Evolutionary conservation across 2,888 invertebrate species (phyloP).

Genomic region (Blomia tropicalis): DNA sequence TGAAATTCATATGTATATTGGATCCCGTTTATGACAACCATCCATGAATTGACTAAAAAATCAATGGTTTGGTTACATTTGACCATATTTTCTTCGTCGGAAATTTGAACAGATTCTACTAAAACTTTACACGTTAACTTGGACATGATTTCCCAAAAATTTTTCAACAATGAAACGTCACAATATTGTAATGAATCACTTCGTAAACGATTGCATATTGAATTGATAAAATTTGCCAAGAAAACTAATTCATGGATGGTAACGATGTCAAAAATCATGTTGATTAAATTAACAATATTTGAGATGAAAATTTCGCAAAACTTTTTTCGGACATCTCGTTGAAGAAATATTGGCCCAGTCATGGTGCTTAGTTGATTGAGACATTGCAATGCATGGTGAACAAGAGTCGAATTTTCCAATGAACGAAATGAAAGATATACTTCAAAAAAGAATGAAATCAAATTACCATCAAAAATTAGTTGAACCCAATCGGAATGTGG

Average conservation of each 20-base stretch:
- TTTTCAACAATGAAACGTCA: background rate
- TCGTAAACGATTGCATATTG: conserved; percentile 23
- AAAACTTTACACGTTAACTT: conserved; percentile 25
- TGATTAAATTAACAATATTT: conserved; percentile 32
- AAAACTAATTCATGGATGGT: conserved; percentile 11
- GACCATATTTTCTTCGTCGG: conserved; percentile 34
- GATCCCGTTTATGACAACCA: conserved; percentile 39
- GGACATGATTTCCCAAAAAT: conserved; percentile 16
- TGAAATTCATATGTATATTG: background rate
- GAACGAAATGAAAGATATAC: conserved; percentile 32
- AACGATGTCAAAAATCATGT: conserved; percentile 13
- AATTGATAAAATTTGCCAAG: conserved; percentile 14
- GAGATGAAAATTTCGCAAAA: conserved; percentile 47
- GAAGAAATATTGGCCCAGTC: conserved; percentile 42
- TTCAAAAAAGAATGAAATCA: conserved; percentile 62
- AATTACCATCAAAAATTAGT: conserved; percentile 53
- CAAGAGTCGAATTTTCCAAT: conserved; percentile 37
- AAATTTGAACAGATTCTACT: conserved; percentile 3
- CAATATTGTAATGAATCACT: conserved; percentile 16
- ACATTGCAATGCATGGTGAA: conserved; percentile 61
- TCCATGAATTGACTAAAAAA: conserved; percentile 52
- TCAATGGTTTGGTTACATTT: conserved; percentile 52
- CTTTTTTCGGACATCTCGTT: conserved; percentile 38
- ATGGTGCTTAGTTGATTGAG: conserved; percentile 60
- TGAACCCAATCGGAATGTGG: conserved; percentile 55